Conservation (phyloP, 2,888 invertebrate species). For the Oligia latruncula region DNA sequence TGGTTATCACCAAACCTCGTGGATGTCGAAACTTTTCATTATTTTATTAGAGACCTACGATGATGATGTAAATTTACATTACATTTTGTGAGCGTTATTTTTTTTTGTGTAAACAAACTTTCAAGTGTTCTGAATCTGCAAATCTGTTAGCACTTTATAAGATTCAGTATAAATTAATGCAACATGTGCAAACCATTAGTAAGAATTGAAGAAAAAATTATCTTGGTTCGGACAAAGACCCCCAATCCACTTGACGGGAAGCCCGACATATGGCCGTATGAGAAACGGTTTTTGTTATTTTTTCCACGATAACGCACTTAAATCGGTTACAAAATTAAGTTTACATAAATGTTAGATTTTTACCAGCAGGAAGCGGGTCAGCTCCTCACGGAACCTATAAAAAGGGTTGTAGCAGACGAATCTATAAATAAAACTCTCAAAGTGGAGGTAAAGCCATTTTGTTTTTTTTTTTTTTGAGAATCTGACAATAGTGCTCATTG, state of each 20-base stretch:
- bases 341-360: constrained; percentile 13
- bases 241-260: constrained; percentile 79
- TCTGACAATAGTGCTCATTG: constrained; percentile 70
- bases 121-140: constrained; percentile 42
- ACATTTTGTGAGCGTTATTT: background rate
- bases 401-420: constrained; percentile 16
- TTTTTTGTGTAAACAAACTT: constrained; percentile 1
- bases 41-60: background rate
- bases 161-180: constrained; percentile 34
- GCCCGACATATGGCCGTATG: constrained; percentile 78
- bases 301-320: constrained; percentile 72
- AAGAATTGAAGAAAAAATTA: constrained; percentile 62
- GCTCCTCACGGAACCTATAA: constrained; percentile 9
- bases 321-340: constrained; percentile 10
- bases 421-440: constrained; percentile 43
- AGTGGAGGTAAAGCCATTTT: constrained; percentile 37
- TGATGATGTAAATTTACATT: background rate
- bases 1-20: constrained; percentile 49
- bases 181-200: constrained; percentile 70
- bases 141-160: constrained; percentile 69
- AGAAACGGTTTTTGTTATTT: constrained; percentile 74
- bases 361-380: background rate
- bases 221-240: constrained; percentile 61
- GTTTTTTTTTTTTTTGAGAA: constrained; percentile 58
- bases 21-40: constrained; percentile 21